These are phyloP conservation scores for Corythucha ciliata DNA, from an alignment of 2,888 invertebrate genomes.

Conservation along the genomic window DNA sequence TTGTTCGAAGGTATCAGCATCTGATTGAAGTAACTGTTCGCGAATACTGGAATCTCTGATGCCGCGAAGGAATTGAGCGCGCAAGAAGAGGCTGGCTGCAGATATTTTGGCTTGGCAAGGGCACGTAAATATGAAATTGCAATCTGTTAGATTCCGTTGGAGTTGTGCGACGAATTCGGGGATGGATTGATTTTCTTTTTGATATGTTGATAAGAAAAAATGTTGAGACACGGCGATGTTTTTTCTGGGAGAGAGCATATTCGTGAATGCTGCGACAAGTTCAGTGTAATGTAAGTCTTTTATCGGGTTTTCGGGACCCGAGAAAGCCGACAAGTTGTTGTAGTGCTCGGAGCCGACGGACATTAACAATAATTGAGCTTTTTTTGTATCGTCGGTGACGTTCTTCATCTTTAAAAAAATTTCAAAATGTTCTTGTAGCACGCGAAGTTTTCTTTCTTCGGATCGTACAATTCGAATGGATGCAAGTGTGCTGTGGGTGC, in stretches of 20 bases:
- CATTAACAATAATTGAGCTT: conserved; percentile 20
- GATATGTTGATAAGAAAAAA: conserved; percentile 18
- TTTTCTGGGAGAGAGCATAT: conserved; percentile 21
- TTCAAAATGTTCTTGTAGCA: conserved; percentile 25
- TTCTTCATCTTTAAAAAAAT: conserved; percentile 20
- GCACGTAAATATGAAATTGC: too few species aligned
- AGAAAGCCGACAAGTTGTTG: conserved; percentile 22
- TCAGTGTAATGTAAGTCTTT: conserved; percentile 14
- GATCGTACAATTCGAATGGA: conserved; percentile 27
- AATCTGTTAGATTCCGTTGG: too few species aligned
- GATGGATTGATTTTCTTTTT: conserved; percentile 18
- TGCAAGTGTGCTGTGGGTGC: too few species aligned
- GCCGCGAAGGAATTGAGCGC: too few species aligned
- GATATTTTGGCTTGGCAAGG: too few species aligned
- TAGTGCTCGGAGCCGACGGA: conserved; percentile 27
- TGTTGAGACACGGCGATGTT: conserved; percentile 25
- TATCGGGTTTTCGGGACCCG: conserved; percentile 20
- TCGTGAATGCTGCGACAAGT: conserved; percentile 12
- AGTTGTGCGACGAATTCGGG: conserved; percentile 19
- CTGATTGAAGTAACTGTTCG: conserved; percentile 15
- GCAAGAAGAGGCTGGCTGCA: too few species aligned
- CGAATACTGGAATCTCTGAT: conserved; percentile 18
- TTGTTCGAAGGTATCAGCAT: background rate
- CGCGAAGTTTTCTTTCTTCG: conserved; percentile 24
- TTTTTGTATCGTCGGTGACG: conserved; percentile 19